Evolutionary conservation across 2,888 invertebrate species (phyloP).

Genomic region (Xiphydria camelus): DNA sequence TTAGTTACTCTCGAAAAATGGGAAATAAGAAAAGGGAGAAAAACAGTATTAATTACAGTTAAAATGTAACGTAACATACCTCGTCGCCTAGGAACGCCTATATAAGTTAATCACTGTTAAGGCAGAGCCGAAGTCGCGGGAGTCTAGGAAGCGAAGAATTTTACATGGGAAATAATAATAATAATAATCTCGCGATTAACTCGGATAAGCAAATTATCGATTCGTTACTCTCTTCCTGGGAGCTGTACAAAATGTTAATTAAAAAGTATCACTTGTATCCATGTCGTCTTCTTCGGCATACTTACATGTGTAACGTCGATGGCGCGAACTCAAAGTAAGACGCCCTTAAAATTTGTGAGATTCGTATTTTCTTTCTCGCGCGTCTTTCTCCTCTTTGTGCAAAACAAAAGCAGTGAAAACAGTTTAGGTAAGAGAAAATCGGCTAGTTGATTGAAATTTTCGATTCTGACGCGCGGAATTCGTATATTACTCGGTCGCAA

Average conservation of each 20-base stretch:
- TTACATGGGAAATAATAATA: not conserved
- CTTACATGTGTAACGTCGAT: not conserved
- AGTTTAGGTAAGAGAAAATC: too few relatives aligned
- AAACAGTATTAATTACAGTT: slow-evolving; percentile 11
- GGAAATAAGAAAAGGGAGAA: not conserved
- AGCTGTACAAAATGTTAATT: too few relatives aligned
- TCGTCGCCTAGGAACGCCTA: slow-evolving; percentile 6
- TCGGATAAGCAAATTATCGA: not conserved
- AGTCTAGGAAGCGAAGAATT: slow-evolving; percentile 10
- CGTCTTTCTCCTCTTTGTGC: not conserved
- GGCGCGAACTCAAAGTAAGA: too few relatives aligned
- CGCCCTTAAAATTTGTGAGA: too few relatives aligned
- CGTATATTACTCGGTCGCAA: too few relatives aligned
- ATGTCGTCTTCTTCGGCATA: not conserved
- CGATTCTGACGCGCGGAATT: too few relatives aligned
- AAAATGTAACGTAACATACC: too few relatives aligned
- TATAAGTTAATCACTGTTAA: too few relatives aligned
- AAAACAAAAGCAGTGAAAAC: not conserved
- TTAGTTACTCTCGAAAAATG: slow-evolving; percentile 7
- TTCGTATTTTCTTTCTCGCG: not conserved
- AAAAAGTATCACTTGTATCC: slow-evolving; percentile 16
- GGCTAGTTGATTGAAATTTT: too few relatives aligned
- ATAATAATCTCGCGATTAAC: not conserved
- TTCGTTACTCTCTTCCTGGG: slow-evolving; percentile 5
- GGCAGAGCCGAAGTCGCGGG: too few relatives aligned